phyloP scores from a whole-genome alignment of 2,113 vertebrate genomes.

The Gambusia holbrooki region DNA sequence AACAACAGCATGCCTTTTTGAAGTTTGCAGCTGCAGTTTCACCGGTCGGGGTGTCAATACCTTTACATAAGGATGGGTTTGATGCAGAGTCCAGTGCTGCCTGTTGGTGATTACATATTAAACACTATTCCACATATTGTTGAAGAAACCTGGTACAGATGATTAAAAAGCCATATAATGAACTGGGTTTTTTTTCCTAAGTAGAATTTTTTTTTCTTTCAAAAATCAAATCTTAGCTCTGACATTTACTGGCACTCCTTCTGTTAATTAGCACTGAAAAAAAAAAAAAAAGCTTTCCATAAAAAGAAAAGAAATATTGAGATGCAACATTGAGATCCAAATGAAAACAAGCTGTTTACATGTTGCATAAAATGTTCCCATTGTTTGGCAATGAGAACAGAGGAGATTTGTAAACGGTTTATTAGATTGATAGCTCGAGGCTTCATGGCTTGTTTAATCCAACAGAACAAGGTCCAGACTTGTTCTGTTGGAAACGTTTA shows the following conservation, averaged over 20 bases:
- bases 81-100: neutral
- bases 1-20: neutral
- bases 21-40: neutral
- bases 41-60: neutral
- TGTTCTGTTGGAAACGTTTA: too few species aligned
- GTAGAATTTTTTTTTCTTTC: neutral
- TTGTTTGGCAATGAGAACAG: too few species aligned
- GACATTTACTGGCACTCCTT: neutral
- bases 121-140: neutral
- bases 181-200: neutral
- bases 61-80: neutral
- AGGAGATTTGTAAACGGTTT: too few species aligned
- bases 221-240: neutral
- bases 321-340: too few species aligned
- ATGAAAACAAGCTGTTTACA: too few species aligned
- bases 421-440: too few species aligned
- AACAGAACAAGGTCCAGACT: too few species aligned
- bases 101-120: neutral
- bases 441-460: too few species aligned
- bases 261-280: neutral
- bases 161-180: neutral
- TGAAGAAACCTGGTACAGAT: neutral
- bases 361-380: too few species aligned
- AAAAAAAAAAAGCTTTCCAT: too few species aligned
- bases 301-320: too few species aligned